These are phyloP conservation scores for Esox niger DNA, from an alignment of 2,113 vertebrate genomes.

Conservation along the genomic window DNA sequence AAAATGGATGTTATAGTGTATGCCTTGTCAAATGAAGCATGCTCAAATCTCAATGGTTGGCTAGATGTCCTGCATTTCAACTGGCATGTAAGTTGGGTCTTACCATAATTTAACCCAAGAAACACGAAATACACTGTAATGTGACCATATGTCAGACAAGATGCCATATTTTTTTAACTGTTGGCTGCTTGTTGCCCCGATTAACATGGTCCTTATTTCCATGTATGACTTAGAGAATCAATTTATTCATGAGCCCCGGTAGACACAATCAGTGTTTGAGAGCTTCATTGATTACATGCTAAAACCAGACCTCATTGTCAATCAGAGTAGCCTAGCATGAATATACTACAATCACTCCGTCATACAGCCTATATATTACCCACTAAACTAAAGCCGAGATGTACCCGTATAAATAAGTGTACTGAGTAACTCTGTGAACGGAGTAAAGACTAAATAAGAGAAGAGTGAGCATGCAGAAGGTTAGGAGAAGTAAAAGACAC, in stretches of 20 bases:
- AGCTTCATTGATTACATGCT: constrained; percentile 7
- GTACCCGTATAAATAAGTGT: constrained; percentile 3
- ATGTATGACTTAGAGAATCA: neutral
- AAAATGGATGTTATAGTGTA: neutral
- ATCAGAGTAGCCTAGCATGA: constrained; percentile 20
- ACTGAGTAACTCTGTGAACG: neutral
- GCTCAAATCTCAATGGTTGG: neutral
- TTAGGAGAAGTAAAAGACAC: constrained; percentile 22
- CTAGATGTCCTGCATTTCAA: neutral
- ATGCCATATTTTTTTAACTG: no score
- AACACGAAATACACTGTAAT: neutral
- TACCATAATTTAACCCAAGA: neutral
- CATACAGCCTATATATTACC: constrained; percentile 19
- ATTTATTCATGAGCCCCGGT: neutral
- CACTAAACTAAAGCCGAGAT: constrained; percentile 28
- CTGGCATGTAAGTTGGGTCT: neutral
- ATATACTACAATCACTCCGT: constrained; percentile 24
- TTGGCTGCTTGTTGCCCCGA: no score
- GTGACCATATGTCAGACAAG: no score
- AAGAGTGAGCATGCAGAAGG: constrained; percentile 23
- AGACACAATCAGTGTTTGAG: neutral
- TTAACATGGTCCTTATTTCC: neutral
- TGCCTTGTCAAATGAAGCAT: neutral
- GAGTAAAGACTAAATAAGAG: neutral
- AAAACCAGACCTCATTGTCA: neutral